These are phyloP conservation scores for Amphipoea lucens DNA, from an alignment of 2,888 invertebrate genomes.

Conservation along the genomic window DNA sequence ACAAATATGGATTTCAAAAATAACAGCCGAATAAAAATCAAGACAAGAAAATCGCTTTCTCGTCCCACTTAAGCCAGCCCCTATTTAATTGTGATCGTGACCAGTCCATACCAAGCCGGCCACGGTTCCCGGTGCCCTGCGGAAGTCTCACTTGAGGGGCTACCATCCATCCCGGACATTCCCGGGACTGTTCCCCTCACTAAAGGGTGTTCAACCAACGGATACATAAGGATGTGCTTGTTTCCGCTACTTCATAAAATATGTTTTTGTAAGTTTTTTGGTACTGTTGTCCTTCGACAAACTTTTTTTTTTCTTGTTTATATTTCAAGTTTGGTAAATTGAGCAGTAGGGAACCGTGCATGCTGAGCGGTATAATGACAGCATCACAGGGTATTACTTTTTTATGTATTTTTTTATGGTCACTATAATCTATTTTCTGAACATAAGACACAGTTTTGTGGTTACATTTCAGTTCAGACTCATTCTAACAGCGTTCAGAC, in stretches of 20 bases:
- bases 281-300: background rate
- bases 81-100: slow-evolving; percentile 53
- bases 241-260: slow-evolving; percentile 40
- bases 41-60: background rate
- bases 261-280: background rate
- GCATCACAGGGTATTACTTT: background rate
- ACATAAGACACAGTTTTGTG: no score
- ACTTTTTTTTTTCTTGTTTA: background rate
- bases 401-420: no score
- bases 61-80: slow-evolving; percentile 16
- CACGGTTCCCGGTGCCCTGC: slow-evolving; percentile 45
- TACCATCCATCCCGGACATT: slow-evolving; percentile 56
- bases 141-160: slow-evolving; percentile 65
- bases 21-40: background rate
- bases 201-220: slow-evolving; percentile 38
- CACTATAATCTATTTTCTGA: no score
- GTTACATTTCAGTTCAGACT: no score
- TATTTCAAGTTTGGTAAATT: background rate
- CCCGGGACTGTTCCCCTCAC: slow-evolving; percentile 40
- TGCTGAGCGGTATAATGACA: no score
- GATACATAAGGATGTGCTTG: slow-evolving; percentile 17
- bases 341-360: no score
- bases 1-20: background rate
- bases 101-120: slow-evolving; percentile 40
- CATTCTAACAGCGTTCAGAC: no score